phyloP scores from a whole-genome alignment of 2,888 invertebrate species.

The Eudemis profundana region DNA sequence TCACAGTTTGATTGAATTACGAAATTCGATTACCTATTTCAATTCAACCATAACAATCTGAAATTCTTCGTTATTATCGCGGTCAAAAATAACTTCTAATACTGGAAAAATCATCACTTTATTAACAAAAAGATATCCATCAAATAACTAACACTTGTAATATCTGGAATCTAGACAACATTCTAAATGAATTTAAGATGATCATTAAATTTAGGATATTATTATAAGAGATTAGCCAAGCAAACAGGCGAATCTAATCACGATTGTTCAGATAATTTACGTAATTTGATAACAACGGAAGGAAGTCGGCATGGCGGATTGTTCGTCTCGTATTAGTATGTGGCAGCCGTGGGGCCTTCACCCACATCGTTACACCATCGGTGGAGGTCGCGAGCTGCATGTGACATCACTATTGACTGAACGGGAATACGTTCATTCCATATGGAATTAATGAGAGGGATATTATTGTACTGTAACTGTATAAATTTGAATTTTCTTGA shows the following conservation, averaged over 20 bases:
- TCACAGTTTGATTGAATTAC: no score
- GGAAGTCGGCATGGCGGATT: constrained; percentile 26
- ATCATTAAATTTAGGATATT: neutral
- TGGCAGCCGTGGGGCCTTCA: constrained; percentile 37
- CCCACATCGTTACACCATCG: constrained; percentile 40
- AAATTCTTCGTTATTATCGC: no score
- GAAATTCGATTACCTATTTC: no score
- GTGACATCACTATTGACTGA: constrained; percentile 33
- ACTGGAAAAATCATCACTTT: no score
- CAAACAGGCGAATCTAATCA: constrained; percentile 27
- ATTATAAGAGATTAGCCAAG: neutral
- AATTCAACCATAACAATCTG: no score
- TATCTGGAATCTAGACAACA: neutral
- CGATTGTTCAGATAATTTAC: constrained; percentile 18
- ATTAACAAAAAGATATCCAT: no score
- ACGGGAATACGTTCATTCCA: constrained; percentile 4
- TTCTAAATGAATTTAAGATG: neutral
- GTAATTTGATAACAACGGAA: constrained; percentile 37
- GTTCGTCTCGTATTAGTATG: constrained; percentile 39
- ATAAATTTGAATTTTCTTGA: no score
- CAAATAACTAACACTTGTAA: no score
- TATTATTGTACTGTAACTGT: no score
- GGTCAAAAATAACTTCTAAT: no score
- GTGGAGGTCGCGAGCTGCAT: constrained; percentile 23
- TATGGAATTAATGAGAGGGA: no score